phyloP scores from a whole-genome alignment of 2,113 vertebrate species.

The Vulpes vulpes region DNA sequence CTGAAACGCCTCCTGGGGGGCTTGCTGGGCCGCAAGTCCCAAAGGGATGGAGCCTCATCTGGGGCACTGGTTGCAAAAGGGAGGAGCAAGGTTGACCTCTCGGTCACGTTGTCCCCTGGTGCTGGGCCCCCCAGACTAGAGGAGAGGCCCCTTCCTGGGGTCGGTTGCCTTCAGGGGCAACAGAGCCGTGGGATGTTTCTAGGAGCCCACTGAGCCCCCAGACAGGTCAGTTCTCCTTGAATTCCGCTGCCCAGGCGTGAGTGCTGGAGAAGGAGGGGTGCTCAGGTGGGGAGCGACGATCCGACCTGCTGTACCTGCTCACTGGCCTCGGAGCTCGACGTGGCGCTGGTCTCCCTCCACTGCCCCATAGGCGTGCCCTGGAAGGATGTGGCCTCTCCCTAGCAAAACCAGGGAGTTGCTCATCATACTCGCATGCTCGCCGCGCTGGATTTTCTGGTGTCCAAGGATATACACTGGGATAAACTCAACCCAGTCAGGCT shows the following conservation, averaged over 20 bases:
- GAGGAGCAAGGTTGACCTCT: not conserved
- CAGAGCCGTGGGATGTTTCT: not conserved
- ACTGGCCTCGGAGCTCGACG: not conserved
- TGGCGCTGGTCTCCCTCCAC: not conserved
- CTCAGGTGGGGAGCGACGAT: not conserved
- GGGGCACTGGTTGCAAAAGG: not conserved
- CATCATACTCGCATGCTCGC: not conserved
- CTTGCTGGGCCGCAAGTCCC: not conserved
- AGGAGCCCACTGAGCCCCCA: not conserved
- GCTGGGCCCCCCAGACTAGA: not conserved
- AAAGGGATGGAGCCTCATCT: not conserved
- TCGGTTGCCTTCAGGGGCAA: not conserved
- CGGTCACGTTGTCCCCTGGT: not conserved
- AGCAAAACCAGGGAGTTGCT: not conserved
- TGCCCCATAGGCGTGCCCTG: not conserved
- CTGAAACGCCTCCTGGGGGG: not conserved
- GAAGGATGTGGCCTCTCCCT: not conserved
- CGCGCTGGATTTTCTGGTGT: slow-evolving; percentile 43
- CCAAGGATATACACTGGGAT: not conserved
- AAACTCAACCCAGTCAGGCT: not conserved
- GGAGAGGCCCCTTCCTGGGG: not conserved
- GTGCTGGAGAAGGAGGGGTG: too few species aligned
- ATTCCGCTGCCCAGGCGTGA: not conserved
- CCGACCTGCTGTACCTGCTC: not conserved
- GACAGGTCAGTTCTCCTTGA: not conserved